Percentiles rank a stretch among this genome's conserved stretches.
phyloP scores from a whole-genome alignment of 2,888 invertebrate species.

The Cantharis rufa region DNA sequence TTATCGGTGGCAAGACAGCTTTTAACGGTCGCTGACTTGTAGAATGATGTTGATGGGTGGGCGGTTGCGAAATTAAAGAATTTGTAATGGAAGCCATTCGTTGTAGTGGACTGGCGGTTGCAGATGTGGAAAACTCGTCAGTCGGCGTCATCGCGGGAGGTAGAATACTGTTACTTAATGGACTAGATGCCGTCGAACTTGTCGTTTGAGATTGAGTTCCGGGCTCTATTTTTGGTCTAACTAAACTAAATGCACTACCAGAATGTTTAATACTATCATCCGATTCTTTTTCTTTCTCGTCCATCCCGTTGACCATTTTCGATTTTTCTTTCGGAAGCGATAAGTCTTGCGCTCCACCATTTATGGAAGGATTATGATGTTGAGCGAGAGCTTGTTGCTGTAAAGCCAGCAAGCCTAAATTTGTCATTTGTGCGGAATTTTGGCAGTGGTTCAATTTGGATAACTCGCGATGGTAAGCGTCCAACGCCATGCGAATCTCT shows the following conservation, averaged over 20 bases:
- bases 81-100: conserved; percentile 98
- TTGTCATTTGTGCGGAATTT: conserved; percentile 62
- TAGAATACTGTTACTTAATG: conserved; percentile 81
- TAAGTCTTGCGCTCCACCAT: conserved; percentile 80
- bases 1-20: conserved; percentile 96
- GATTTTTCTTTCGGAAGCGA: conserved; percentile 79
- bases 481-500: conserved; percentile 86
- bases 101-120: conserved; percentile 92
- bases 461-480: conserved; percentile 91
- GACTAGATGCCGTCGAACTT: conserved; percentile 82
- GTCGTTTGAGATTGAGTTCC: conserved; percentile 68
- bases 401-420: conserved; percentile 70
- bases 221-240: conserved; percentile 84
- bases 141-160: conserved; percentile 82
- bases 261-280: conserved; percentile 77
- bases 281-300: conserved; percentile 71
- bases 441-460: conserved; percentile 76
- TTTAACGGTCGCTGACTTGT: conserved; percentile 88
- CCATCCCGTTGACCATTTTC: conserved; percentile 68
- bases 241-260: conserved; percentile 85
- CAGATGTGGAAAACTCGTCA: conserved; percentile 78
- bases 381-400: conserved; percentile 71
- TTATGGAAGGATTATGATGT: conserved; percentile 60
- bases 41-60: conserved; percentile 82
- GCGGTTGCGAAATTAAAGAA: conserved; percentile 89